A percentile compares a stretch with the other conserved stretches of the same genome.
Evolutionary conservation across 1,140 invertebrate species (phyloP).

Genomic region (Agrypnia vestita): DNA sequence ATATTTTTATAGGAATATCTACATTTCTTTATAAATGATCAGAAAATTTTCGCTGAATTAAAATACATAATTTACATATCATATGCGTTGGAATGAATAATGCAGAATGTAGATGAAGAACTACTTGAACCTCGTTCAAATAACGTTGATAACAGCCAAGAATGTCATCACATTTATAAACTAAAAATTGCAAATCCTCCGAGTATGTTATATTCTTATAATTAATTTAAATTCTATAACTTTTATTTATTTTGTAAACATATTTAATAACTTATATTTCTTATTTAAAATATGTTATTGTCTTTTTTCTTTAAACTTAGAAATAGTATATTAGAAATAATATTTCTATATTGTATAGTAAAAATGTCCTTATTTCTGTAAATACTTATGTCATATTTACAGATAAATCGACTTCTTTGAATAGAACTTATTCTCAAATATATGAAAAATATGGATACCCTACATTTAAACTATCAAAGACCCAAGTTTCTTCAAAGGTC

Average conservation of each 20-base stretch:
- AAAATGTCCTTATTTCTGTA: background rate
- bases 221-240: too few relatives aligned
- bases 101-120: constrained; percentile 44
- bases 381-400: constrained; percentile 33
- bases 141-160: constrained; percentile 30
- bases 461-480: constrained; percentile 44
- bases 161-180: constrained; percentile 41
- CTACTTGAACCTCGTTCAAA: background rate
- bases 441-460: constrained; percentile 48
- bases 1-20: constrained; percentile 36
- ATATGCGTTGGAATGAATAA: constrained; percentile 45
- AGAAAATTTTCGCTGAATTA: background rate
- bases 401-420: constrained; percentile 46
- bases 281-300: constrained; percentile 5
- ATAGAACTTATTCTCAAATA: constrained; percentile 45
- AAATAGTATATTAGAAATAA: too few relatives aligned
- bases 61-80: constrained; percentile 27
- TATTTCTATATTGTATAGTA: too few relatives aligned
- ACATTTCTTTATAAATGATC: constrained; percentile 15
- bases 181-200: constrained; percentile 25
- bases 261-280: background rate
- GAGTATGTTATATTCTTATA: constrained; percentile 24
- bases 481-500: constrained; percentile 32
- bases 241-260: background rate
- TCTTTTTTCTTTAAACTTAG: background rate